Conservation (phyloP, 1,140 invertebrate species). For the Apis mellifera region DNA sequence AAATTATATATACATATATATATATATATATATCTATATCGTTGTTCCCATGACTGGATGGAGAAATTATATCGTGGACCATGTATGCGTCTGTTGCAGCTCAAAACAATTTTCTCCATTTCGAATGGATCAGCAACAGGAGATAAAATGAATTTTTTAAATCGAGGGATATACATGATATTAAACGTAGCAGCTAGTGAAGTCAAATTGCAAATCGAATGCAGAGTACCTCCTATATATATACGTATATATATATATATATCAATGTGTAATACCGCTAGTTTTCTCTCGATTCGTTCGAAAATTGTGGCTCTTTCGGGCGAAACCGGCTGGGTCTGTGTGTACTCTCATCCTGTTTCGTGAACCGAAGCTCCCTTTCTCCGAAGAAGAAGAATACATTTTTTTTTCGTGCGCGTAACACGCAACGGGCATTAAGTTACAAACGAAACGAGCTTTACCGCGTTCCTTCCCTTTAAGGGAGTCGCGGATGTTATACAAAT, state of each 20-base stretch:
- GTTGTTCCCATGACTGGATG: too few species aligned
- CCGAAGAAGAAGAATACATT: background rate
- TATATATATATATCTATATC: too few species aligned
- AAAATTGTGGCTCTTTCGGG: background rate
- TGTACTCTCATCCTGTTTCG: conserved; percentile 6
- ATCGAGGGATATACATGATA: conserved; percentile 23
- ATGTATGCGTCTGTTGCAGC: conserved; percentile 8
- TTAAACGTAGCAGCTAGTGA: conserved; percentile 40
- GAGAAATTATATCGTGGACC: too few species aligned
- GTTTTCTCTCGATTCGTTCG: conserved; percentile 42
- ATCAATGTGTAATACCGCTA: background rate
- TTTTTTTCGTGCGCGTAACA: conserved; percentile 36
- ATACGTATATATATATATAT: background rate
- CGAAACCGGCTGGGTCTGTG: background rate
- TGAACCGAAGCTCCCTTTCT: conserved; percentile 20
- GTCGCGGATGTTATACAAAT: conserved; percentile 58
- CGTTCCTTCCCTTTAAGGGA: conserved; percentile 38
- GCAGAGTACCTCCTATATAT: background rate
- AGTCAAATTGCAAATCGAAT: conserved; percentile 4
- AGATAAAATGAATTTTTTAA: background rate
- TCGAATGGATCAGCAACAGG: too few species aligned
- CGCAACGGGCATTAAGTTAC: conserved; percentile 76
- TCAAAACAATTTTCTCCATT: conserved; percentile 25
- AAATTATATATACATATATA: too few species aligned
- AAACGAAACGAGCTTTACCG: conserved; percentile 76